Evolutionary conservation across 2,888 invertebrate species (phyloP), one percentile per base, ranked within the genome.

Genomic region (Diogma glabrata): DNA sequence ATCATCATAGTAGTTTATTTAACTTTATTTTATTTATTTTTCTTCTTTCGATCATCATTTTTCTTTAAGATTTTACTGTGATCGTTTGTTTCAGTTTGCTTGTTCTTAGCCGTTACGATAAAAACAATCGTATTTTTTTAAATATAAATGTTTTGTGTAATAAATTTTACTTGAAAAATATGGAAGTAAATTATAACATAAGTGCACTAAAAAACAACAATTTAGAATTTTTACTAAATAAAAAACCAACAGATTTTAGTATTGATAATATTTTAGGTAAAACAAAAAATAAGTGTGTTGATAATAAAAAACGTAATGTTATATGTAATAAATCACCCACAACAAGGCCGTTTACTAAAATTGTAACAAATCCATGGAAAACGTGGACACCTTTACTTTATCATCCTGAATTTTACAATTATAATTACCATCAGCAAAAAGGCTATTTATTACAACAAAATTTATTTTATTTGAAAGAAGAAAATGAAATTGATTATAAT

Each of bases 301-400:
- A 30, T 45, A 46, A 46, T 46, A 28, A 28, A 17, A 43, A 28
- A 20, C 23, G 48, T 30, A 14, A 30, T 43, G n/a, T 20, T 36
- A 26, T 24, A 26, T n/a, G n/a, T n/a, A 24, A 12, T 20, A 45
- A 22, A 40, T 26, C 33, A 17, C 12, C 23, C 24, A 28, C 38
- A 20, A 45, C 26, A 45, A 45, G 48, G 19, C 69, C 75, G 55
- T 69, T 71, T 48, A 77, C 77, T 60, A 69, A 73, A 58, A 75
- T 77, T 16, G 60, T 75, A 57, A 74, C 75, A n/a, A 75, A 71
- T 60, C 79, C 79, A 10, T 79, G 79, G 79, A 69, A 67, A 57
- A 72, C 75, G 3, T 69, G 73, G 38, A 60, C 65, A 46, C 70
- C 72, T n/a, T 38, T 56, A 49, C 53, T 43, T 26, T 57, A 57